phyloP scores from a whole-genome alignment of 2,113 vertebrate species.

The Trachemys scripta region DNA sequence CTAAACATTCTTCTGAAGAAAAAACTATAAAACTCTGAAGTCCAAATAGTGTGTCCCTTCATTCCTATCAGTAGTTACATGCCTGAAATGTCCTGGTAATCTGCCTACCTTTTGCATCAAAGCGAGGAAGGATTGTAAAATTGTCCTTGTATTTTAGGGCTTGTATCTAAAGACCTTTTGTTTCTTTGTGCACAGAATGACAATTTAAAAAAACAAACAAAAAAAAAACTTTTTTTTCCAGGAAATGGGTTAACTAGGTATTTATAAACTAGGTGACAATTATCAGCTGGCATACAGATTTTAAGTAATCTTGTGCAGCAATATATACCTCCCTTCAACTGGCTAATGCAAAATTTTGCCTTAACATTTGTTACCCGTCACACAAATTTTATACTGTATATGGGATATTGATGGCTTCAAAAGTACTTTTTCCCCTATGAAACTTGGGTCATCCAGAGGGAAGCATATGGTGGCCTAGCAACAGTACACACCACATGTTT shows the following conservation, averaged over 20 bases:
- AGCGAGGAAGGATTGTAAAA: not conserved
- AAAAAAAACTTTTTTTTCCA: no score
- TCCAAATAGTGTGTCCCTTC: not conserved
- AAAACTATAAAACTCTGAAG: not conserved
- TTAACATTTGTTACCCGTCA: not conserved
- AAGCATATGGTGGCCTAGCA: not conserved
- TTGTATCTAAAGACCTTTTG: no score
- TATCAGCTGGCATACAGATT: not conserved
- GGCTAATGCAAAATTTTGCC: not conserved
- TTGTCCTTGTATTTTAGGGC: not conserved
- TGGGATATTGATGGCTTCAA: not conserved
- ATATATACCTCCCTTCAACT: not conserved
- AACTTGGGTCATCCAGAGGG: not conserved
- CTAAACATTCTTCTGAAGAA: not conserved
- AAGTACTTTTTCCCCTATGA: not conserved
- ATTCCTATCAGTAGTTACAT: not conserved
- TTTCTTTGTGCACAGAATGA: not conserved
- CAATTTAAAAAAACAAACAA: no score
- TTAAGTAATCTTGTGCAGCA: not conserved
- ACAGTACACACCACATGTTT: rapidly evolving
- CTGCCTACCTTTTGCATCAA: not conserved
- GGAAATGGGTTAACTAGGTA: not conserved
- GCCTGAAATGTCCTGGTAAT: not conserved
- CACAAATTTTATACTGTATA: not conserved
- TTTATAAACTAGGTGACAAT: not conserved